Evolutionary conservation across 2,888 invertebrate genomes (phyloP), one percentile per base, ranked within the genome.

Genomic region (Tuberolachnus salignus): DNA sequence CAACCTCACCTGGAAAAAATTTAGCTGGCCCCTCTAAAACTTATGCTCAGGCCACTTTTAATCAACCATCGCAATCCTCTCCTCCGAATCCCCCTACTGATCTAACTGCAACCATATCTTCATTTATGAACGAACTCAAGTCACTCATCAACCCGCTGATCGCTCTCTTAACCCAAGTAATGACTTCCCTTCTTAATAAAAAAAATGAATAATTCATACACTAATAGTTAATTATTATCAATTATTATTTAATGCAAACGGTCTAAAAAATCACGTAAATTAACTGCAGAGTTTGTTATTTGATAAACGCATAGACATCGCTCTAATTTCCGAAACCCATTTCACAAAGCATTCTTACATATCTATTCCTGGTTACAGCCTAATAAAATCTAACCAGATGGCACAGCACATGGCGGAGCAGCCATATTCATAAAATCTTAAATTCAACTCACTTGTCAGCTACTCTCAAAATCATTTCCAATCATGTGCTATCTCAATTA

Each of bases 261-360:
- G n/a, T n/a, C n/a, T n/a, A n/a, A n/a, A n/a, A n/a, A n/a, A n/a
- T n/a, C n/a, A n/a, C n/a, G n/a, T n/a, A 1, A 46, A 49, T 49
- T 6, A 66, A 26, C 4, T 49, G 1, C 23, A 16, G 11, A 51
- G 8, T 51, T 10, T 67, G 16, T 8, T 34, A 44, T 64, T 42
- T 3, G 42, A 63, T 42, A 63, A 42, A 19, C 64, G 64, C 26
- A 34, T 64, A 14, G 64, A 64, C 16, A 64, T 64, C 3, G 44
- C 64, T 16, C 21, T 64, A 44, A 64, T 51, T 1, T 21, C 66
- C 13, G 49, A 67, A 26, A 51, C 26, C 10, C 49, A 67, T n/a
- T n/a, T n/a, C n/a, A n/a, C n/a, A n/a, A n/a, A n/a, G n/a, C n/a
- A n/a, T n/a, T n/a, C n/a, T n/a, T n/a, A n/a, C n/a, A n/a, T n/a